Percentiles rank a stretch among this genome's conserved stretches.
These are phyloP conservation scores for Gallinago stenura DNA, from an alignment of 2,797 vertebrate species.

Conservation along the genomic window DNA sequence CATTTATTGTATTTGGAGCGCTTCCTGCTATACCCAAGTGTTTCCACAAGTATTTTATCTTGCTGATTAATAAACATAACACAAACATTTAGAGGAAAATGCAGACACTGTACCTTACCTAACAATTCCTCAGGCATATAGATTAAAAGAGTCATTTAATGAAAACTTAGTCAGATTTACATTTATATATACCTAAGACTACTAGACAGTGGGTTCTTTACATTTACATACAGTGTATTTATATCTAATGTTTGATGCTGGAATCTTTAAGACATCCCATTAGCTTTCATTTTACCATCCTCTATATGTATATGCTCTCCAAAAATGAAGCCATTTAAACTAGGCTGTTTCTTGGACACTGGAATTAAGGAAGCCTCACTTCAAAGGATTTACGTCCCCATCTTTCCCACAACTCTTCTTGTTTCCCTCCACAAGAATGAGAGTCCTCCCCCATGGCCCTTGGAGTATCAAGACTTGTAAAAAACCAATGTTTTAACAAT, in stretches of 20 bases:
- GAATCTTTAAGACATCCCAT: neutral
- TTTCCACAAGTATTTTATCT: slow-evolving; percentile 21
- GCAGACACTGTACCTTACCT: neutral
- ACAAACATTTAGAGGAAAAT: slow-evolving; percentile 4
- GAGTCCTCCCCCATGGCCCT: neutral
- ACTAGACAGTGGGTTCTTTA: neutral
- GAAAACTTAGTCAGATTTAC: slow-evolving; percentile 3
- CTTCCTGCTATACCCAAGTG: neutral
- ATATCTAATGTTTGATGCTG: neutral
- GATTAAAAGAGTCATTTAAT: slow-evolving; percentile 11
- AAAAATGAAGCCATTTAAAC: neutral
- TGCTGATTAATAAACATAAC: slow-evolving; percentile 49
- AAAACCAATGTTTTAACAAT: neutral
- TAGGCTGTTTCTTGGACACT: neutral
- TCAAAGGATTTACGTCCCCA: neutral
- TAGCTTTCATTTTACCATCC: neutral
- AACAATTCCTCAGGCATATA: neutral
- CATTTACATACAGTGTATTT: neutral
- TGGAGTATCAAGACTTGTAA: fast-evolving
- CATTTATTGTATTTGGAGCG: slow-evolving; percentile 7
- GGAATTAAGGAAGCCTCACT: neutral
- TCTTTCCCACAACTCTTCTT: neutral
- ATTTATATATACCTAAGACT: neutral
- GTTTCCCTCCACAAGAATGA: neutral
- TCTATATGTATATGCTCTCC: neutral